Evolutionary conservation across 1,140 invertebrate genomes (phyloP).

Genomic region (Brachionus calyciflorus): DNA sequence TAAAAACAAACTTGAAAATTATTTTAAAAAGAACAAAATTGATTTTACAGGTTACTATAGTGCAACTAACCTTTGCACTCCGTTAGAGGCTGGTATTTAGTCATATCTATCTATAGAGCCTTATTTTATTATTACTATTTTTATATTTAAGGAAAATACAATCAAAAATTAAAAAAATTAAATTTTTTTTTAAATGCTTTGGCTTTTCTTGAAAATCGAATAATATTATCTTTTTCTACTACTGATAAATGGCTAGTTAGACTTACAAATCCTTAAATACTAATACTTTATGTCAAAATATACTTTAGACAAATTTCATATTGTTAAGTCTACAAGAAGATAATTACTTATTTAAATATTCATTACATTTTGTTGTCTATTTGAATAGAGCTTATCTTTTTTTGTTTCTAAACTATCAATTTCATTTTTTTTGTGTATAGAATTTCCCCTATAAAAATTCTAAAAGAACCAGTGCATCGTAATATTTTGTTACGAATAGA

Average conservation of each 20-base stretch:
- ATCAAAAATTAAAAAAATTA: no score
- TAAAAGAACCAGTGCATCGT: background rate
- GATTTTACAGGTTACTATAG: no score
- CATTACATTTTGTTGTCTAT: conserved; percentile 35
- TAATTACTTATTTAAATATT: conserved; percentile 41
- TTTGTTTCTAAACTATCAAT: conserved; percentile 29
- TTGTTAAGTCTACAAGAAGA: conserved; percentile 4
- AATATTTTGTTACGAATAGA: background rate
- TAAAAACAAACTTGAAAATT: no score
- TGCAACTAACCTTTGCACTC: no score
- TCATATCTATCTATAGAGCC: no score
- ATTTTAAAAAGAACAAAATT: no score
- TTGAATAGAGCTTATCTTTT: conserved; percentile 31
- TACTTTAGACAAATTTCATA: conserved; percentile 27
- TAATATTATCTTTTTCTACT: no score
- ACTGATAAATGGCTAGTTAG: background rate
- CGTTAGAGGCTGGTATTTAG: no score
- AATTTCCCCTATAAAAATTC: background rate
- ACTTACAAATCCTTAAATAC: conserved; percentile 14
- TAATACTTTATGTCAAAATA: conserved; percentile 11
- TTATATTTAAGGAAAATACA: no score
- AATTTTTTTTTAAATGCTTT: no score
- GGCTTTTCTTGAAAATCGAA: no score
- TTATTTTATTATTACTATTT: no score
- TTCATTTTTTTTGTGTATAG: background rate